Evolutionary conservation across 2,888 invertebrate species (phyloP).

Genomic region (Leucoptera coffeella): DNA sequence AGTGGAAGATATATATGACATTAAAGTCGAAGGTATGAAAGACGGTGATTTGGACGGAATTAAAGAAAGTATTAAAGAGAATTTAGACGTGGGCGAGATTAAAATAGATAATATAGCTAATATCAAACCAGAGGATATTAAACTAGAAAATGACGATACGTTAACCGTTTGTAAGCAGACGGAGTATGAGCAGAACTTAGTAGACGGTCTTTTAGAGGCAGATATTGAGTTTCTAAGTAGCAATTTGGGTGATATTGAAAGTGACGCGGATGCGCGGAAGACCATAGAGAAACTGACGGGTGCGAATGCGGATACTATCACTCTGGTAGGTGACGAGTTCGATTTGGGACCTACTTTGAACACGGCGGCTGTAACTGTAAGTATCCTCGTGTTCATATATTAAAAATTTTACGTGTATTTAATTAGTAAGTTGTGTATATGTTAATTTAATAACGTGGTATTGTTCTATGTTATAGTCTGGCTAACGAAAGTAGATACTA

Average conservation of each 20-base stretch:
- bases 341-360: constrained; percentile 41
- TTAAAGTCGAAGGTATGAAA: constrained; percentile 37
- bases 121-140: constrained; percentile 39
- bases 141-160: constrained; percentile 31
- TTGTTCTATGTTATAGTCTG: no score
- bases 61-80: constrained; percentile 20
- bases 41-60: constrained; percentile 32
- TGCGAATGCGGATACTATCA: constrained; percentile 38
- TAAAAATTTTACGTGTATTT: no score
- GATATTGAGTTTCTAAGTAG: constrained; percentile 46
- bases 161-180: constrained; percentile 30
- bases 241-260: constrained; percentile 43
- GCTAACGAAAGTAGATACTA: no score
- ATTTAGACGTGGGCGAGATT: constrained; percentile 25
- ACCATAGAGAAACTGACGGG: constrained; percentile 47
- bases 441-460: no score
- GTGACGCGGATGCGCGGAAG: constrained; percentile 44
- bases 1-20: constrained; percentile 41
- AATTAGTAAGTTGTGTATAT: no score
- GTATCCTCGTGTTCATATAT: no score
- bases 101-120: constrained; percentile 37
- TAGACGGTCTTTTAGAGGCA: constrained; percentile 38
- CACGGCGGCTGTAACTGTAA: constrained; percentile 33
- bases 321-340: constrained; percentile 41
- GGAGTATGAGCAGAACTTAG: constrained; percentile 28